Percentiles rank a stretch among this genome's conserved stretches.
Evolutionary conservation across 2,888 invertebrate genomes (phyloP).

Genomic region (Caenorhabditis angaria): DNA sequence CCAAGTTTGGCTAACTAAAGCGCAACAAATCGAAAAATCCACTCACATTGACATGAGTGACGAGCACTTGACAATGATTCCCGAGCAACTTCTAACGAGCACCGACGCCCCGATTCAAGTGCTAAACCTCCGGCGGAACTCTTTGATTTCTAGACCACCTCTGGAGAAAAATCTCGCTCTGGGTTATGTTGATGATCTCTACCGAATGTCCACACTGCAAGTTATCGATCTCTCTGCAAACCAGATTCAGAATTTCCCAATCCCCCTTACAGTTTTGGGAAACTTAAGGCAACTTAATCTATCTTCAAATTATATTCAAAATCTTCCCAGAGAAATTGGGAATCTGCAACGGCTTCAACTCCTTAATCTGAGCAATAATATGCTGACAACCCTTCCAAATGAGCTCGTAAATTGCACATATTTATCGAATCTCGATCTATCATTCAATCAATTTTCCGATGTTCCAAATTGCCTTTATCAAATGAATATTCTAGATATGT

Average conservation of each 20-base stretch:
- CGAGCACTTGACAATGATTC: conserved; percentile 74
- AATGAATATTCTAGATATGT: conserved; percentile 16
- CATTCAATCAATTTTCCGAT: conserved; percentile 60
- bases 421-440: conserved; percentile 53
- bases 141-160: conserved; percentile 57
- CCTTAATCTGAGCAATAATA: conserved; percentile 63
- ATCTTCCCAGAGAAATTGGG: conserved; percentile 72
- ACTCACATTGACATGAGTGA: conserved; percentile 73
- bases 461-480: neutral
- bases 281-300: conserved; percentile 53
- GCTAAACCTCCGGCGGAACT: conserved; percentile 74
- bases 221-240: conserved; percentile 75
- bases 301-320: conserved; percentile 54
- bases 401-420: conserved; percentile 47
- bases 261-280: conserved; percentile 70
- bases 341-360: conserved; percentile 39
- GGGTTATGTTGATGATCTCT: conserved; percentile 75
- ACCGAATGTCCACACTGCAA: conserved; percentile 72
- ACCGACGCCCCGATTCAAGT: conserved; percentile 65
- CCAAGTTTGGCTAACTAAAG: conserved; percentile 28
- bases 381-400: conserved; percentile 52
- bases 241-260: conserved; percentile 73
- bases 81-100: conserved; percentile 74
- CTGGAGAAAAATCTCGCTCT: conserved; percentile 45
- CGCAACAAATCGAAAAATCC: conserved; percentile 37